Conservation (phyloP, 2,888 invertebrate genomes). For the Lissonota sp. region DNA sequence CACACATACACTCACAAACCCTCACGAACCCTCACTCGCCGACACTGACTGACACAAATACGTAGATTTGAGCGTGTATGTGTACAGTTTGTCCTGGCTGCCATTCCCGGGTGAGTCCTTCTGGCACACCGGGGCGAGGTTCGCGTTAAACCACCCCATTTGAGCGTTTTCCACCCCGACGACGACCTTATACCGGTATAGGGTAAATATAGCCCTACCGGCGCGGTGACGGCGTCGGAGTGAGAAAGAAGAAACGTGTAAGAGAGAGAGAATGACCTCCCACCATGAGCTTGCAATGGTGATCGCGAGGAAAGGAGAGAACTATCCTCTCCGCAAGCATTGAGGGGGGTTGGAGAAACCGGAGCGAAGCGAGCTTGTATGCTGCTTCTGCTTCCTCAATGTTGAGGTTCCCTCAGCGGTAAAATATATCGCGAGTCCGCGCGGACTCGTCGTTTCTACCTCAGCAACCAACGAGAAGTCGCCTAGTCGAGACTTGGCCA, state of each 20-base stretch:
- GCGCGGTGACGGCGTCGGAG: slow-evolving; percentile 60
- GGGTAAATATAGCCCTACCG: slow-evolving; percentile 76
- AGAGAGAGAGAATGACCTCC: slow-evolving; percentile 18
- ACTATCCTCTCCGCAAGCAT: background rate
- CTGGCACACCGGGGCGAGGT: slow-evolving; percentile 78
- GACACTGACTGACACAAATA: background rate
- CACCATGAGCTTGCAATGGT: slow-evolving; percentile 63
- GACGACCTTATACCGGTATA: slow-evolving; percentile 80
- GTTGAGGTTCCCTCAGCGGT: slow-evolving; percentile 33
- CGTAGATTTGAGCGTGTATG: background rate
- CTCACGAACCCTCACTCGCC: background rate
- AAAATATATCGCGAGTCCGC: slow-evolving; percentile 63
- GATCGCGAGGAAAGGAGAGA: slow-evolving; percentile 33
- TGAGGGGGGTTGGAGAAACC: background rate
- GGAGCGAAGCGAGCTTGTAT: slow-evolving; percentile 63
- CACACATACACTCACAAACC: slow-evolving; percentile 1
- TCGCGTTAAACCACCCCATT: slow-evolving; percentile 84
- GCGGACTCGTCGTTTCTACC: slow-evolving; percentile 59
- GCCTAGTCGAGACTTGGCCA: slow-evolving; percentile 73
- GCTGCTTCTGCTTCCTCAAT: slow-evolving; percentile 55
- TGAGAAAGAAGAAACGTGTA: background rate
- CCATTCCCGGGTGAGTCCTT: slow-evolving; percentile 77
- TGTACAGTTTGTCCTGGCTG: slow-evolving; percentile 52
- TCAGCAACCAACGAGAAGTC: slow-evolving; percentile 40
- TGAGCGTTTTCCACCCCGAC: slow-evolving; percentile 84